Evolutionary conservation across 2,113 vertebrate species (phyloP), one percentile per base, ranked within the genome.

Genomic region (Lophotis ruficrista): DNA sequence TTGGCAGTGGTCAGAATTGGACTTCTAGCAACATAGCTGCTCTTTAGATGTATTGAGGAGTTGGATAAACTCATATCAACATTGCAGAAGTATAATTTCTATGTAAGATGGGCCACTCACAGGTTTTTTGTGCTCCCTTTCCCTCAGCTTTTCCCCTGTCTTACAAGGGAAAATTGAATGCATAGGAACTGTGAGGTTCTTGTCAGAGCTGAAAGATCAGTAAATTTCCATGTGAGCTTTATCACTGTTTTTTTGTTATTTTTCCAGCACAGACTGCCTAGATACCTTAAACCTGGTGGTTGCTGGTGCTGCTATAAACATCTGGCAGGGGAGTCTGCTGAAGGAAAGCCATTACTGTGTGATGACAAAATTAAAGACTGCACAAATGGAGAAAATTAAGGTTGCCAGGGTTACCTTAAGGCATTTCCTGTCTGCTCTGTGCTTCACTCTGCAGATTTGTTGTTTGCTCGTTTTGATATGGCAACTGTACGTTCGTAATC

Each of bases 301-400:
- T 75, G 35, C 50, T 96, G 48, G 14, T 90, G 48, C 38, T 82
- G 53, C 33, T 87, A 45, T 80, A 84, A 94, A 91, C 84, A 96
- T 96, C 78, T 96, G 90, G 94, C 70, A 82, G 62, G 21, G 11
- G 82, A 90, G 13, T 72, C 62, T 80, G 75, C 45, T 3, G 10
- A 80, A 89, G 86, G 73, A 65, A 58, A 83, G 43, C 68, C 0
- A 0, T 95, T 88, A 77, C 62, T 8, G 18, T 35, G 78, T 38
- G 82, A 94, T 70, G 92, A 66, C 79, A 90, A 88, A 91, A 94
- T 90, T 94, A 91, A 94, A 94, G 87, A 30, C 87, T 68, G 54
- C 75, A 88, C 85, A 88, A 93, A 94, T 54, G 90, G 90, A 94
- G 92, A 95, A 95, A 94, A 94, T 96, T 93, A 94, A 86, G 71